phyloP scores from a whole-genome alignment of 2,888 invertebrate genomes.

The Empis stercorea region DNA sequence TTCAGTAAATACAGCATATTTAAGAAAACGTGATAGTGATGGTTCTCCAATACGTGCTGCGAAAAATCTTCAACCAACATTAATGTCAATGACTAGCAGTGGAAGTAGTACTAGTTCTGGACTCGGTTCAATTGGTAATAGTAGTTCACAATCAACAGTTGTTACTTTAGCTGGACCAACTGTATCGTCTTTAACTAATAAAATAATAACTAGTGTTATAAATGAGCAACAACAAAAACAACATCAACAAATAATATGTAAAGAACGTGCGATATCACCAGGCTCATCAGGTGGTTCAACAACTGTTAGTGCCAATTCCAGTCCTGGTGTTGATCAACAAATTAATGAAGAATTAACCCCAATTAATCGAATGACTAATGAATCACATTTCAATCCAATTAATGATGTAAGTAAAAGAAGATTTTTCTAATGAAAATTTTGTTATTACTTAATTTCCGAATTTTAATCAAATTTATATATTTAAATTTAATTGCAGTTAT shows the following conservation, averaged over 20 bases:
- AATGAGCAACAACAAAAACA: not conserved
- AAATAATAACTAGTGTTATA: conserved; percentile 12
- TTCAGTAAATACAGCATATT: conserved; percentile 42
- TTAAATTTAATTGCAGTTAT: conserved; percentile 19
- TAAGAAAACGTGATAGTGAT: conserved; percentile 77
- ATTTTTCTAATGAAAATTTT: too few species aligned
- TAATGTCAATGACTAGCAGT: conserved; percentile 26
- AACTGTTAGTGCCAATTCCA: conserved; percentile 76
- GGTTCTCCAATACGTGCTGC: conserved; percentile 49
- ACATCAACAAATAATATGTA: not conserved
- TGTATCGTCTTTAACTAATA: conserved; percentile 22
- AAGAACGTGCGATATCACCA: conserved; percentile 25
- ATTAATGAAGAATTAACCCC: conserved; percentile 31
- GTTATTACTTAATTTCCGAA: too few species aligned
- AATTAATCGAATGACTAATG: conserved; percentile 24
- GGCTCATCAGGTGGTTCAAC: conserved; percentile 57
- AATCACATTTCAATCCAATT: conserved; percentile 35
- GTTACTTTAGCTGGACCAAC: conserved; percentile 14
- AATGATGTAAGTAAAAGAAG: conserved; percentile 24
- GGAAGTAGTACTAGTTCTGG: conserved; percentile 13
- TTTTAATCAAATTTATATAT: too few species aligned
- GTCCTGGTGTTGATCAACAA: conserved; percentile 52
- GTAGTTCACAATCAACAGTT: conserved; percentile 9
- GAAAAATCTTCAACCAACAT: conserved; percentile 42
- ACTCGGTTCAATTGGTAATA: conserved; percentile 16